These are phyloP conservation scores for Tetramorium bicarinatum DNA, from an alignment of 2,888 invertebrate species.

Conservation along the genomic window DNA sequence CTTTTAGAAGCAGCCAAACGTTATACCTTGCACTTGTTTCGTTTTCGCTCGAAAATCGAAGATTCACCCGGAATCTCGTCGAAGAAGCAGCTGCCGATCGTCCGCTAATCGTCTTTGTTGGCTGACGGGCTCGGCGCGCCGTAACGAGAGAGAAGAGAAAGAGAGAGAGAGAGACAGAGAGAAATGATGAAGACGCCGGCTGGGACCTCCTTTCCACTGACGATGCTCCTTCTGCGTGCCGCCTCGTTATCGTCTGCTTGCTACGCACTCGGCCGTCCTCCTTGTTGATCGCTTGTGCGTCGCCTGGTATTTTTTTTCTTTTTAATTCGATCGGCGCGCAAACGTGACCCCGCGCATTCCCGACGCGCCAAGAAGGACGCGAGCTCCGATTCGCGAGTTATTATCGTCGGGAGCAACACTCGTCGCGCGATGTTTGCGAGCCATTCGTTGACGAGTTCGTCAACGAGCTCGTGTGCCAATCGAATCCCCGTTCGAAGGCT, in stretches of 20 bases:
- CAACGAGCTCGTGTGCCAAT: background rate
- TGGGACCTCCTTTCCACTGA: constrained; percentile 57
- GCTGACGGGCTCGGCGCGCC: constrained; percentile 64
- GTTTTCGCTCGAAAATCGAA: background rate
- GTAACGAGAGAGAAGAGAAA: constrained; percentile 36
- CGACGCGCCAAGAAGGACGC: constrained; percentile 54
- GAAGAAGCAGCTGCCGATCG: constrained; percentile 66
- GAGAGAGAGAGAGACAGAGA: background rate
- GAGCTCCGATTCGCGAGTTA: constrained; percentile 38
- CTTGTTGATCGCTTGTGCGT: constrained; percentile 47
- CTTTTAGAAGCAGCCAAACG: background rate
- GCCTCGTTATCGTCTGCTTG: constrained; percentile 43
- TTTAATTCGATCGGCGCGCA: constrained; percentile 41
- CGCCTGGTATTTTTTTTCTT: constrained; percentile 22
- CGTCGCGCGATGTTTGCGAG: constrained; percentile 30
- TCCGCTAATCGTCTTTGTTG: constrained; percentile 62
- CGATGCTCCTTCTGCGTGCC: constrained; percentile 25
- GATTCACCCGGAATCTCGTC: background rate
- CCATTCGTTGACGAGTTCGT: constrained; percentile 6
- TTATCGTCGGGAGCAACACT: constrained; percentile 37
- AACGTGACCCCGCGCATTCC: constrained; percentile 57
- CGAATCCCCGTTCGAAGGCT: background rate
- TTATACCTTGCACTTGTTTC: background rate
- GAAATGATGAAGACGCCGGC: constrained; percentile 65
- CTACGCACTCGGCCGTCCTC: constrained; percentile 20